Evolutionary conservation across 2,888 invertebrate genomes (phyloP), one percentile per base, ranked within the genome.

Genomic region (Cheilosia grossa): DNA sequence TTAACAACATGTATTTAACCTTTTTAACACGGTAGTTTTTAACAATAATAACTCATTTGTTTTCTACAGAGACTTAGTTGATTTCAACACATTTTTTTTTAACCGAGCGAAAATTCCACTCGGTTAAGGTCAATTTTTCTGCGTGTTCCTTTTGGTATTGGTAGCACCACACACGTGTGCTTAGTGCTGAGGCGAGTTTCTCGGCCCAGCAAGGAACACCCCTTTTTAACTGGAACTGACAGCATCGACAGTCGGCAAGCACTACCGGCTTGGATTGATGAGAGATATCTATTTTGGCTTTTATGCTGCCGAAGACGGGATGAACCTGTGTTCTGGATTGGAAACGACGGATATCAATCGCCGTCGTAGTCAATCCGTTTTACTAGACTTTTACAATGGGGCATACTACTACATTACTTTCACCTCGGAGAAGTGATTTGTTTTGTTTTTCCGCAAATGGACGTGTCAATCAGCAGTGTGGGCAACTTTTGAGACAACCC

Each of bases 271-370:
- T n/a, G 53, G 47, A 83, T 80, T 74, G 74, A 75, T 69, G 83
- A 64, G 58, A 61, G 61, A 42, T 80, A 80, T 83, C 70, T 75
- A 63, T 83, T 80, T 79, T 58, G 69, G 69, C 64, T 70, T 69
- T 70, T 79, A 64, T 74, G 59, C 63, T 53, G 63, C 24, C 58
- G 37, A 51, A 54, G 75, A 37, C 75, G 58, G 70, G 49, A 75
- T 75, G 70, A 75, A 56, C 59, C 67, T 53, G 17, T 59, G 40
- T 19, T 44, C 27, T 42, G 74, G 74, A 30, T 56, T 80, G 74
- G 54, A 64, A 70, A 42, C 80, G 79, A 64, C 54, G 54, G 74
- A 83, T 70, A 80, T 80, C 80, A 80, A 83, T 83, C 70, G 73
- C 53, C 24, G 73, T 58, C 24, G 66, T 30, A 53, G 56, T 67